Conservation (phyloP, 2,113 vertebrate genomes). For the Gavia stellata region DNA sequence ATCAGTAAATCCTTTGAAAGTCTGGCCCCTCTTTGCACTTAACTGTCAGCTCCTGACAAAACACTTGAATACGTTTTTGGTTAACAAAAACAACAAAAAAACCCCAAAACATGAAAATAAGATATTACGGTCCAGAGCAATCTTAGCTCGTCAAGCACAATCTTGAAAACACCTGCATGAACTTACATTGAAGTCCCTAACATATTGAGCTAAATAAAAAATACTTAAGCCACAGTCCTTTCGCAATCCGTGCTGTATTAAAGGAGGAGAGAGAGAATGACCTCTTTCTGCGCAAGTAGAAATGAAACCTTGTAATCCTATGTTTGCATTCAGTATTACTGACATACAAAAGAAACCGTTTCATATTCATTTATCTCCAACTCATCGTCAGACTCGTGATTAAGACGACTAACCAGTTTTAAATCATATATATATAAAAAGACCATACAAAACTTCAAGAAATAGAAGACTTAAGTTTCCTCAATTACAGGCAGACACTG, state of each 20-base stretch:
- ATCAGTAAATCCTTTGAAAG: background rate
- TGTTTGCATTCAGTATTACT: background rate
- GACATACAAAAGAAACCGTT: background rate
- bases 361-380: background rate
- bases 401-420: background rate
- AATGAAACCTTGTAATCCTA: background rate
- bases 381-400: background rate
- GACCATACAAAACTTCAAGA: background rate
- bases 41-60: background rate
- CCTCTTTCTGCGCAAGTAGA: background rate
- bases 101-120: background rate
- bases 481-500: background rate
- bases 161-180: background rate
- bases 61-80: background rate
- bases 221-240: background rate
- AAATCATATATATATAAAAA: background rate
- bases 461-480: background rate
- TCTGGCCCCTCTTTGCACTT: background rate
- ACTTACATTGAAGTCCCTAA: background rate
- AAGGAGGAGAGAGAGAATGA: background rate
- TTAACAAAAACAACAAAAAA: background rate
- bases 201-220: background rate
- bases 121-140: background rate
- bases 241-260: background rate
- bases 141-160: background rate